phyloP scores from a whole-genome alignment of 1,140 invertebrate genomes.

The Apis laboriosa region DNA sequence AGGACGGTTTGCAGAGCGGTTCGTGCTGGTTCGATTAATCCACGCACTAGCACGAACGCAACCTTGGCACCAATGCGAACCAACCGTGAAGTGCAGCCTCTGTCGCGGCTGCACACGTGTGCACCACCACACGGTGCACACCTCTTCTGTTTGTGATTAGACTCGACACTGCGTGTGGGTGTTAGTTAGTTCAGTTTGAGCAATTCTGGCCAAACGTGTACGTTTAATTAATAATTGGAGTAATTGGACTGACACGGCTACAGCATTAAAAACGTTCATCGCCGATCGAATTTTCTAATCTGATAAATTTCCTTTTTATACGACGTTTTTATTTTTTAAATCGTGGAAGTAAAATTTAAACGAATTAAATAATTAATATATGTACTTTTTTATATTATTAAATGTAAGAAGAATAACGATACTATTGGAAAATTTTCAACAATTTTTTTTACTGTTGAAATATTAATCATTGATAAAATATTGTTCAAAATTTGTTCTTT shows the following conservation, averaged over 20 bases:
- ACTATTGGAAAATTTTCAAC: too few species aligned
- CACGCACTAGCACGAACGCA: constrained; percentile 61
- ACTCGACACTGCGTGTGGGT: constrained; percentile 1
- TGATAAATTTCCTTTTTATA: too few species aligned
- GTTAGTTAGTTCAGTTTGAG: neutral
- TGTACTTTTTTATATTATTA: too few species aligned
- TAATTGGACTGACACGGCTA: neutral
- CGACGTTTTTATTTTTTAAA: too few species aligned
- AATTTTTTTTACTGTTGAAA: too few species aligned
- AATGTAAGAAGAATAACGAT: too few species aligned
- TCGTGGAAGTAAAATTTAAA: too few species aligned
- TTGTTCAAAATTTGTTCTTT: too few species aligned
- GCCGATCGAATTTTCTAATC: too few species aligned
- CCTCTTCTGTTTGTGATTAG: constrained; percentile 21
- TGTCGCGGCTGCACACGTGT: constrained; percentile 18
- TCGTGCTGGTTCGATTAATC: constrained; percentile 44
- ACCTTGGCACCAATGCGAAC: constrained; percentile 79
- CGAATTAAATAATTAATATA: too few species aligned
- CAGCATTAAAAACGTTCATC: too few species aligned
- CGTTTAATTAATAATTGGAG: neutral
- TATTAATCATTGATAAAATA: too few species aligned
- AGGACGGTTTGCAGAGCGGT: constrained; percentile 39
- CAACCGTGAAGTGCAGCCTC: constrained; percentile 75
- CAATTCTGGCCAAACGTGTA: neutral
- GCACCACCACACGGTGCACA: neutral